A percentile compares a stretch with the other conserved stretches of the same genome.
Evolutionary conservation across 2,797 vertebrate genomes (phyloP).

Genomic region (Manis pentadactyla): DNA sequence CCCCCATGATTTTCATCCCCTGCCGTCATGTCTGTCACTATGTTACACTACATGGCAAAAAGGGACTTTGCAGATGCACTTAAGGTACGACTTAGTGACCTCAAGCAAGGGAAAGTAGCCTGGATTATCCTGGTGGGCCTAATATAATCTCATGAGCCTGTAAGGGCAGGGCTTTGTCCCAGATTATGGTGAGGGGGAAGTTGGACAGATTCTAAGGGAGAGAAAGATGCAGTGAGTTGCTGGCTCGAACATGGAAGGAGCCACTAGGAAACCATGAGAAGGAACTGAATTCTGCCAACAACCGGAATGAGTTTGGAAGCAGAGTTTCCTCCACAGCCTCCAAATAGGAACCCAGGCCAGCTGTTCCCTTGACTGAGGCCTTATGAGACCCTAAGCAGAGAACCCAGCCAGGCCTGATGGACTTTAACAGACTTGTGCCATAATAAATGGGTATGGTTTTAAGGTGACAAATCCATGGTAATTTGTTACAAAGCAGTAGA

Average conservation of each 20-base stretch:
- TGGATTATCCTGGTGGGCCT: background rate
- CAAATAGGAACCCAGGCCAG: background rate
- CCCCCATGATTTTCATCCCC: background rate
- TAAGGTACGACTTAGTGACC: background rate
- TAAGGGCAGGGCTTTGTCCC: background rate
- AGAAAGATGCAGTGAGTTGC: background rate
- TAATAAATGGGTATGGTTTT: background rate
- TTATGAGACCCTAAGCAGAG: background rate
- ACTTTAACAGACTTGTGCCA: background rate
- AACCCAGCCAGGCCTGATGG: background rate
- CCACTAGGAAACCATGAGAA: background rate
- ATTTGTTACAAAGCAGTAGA: background rate
- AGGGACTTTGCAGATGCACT: background rate
- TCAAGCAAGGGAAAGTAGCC: background rate
- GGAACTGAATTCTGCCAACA: background rate
- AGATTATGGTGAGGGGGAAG: background rate
- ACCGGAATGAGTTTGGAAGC: background rate
- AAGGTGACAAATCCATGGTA: background rate
- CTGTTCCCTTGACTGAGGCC: too few species aligned
- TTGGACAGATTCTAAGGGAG: background rate
- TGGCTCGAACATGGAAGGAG: background rate
- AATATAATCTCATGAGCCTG: background rate
- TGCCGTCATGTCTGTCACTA: background rate
- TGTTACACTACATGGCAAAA: background rate
- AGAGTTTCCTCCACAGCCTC: background rate